Evolutionary conservation across 2,888 invertebrate species (phyloP).

Genomic region (Opisthograptis luteolata): DNA sequence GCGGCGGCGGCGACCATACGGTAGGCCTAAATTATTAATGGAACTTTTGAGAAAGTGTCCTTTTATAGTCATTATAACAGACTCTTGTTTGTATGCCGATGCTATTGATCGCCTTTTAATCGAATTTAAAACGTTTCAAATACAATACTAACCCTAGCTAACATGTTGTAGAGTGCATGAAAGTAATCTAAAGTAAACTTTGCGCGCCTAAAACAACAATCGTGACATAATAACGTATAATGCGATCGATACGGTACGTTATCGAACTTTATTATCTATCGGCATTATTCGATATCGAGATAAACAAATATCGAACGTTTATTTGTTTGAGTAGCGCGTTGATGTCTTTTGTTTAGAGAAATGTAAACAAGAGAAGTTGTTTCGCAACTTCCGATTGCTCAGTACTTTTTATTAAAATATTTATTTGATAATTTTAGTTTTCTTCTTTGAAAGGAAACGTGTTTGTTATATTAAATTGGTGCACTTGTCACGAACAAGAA

Average conservation of each 20-base stretch:
- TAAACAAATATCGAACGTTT: constrained; percentile 50
- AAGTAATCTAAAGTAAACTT: constrained; percentile 40
- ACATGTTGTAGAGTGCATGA: constrained; percentile 5
- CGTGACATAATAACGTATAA: constrained; percentile 61
- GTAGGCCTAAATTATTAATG: constrained; percentile 72
- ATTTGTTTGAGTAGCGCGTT: constrained; percentile 67
- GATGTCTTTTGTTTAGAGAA: constrained; percentile 71
- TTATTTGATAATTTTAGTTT: neutral
- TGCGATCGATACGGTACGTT: constrained; percentile 70
- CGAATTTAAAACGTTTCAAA: constrained; percentile 20
- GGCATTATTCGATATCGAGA: constrained; percentile 49
- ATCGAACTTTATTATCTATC: constrained; percentile 61
- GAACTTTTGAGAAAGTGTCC: constrained; percentile 73
- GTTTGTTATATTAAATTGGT: too few species aligned
- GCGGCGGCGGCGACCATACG: constrained; percentile 54
- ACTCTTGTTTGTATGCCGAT: constrained; percentile 62
- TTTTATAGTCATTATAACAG: constrained; percentile 60
- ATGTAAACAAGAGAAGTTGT: constrained; percentile 34
- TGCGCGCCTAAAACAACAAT: constrained; percentile 54
- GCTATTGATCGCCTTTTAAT: constrained; percentile 38
- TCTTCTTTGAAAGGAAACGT: too few species aligned
- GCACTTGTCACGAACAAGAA: too few species aligned
- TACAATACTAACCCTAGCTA: neutral
- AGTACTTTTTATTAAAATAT: neutral
- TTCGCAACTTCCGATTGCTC: neutral